Base-by-base conservation (phyloP, 2,888 invertebrate species). In the Azorinus chamasolen region DNA sequence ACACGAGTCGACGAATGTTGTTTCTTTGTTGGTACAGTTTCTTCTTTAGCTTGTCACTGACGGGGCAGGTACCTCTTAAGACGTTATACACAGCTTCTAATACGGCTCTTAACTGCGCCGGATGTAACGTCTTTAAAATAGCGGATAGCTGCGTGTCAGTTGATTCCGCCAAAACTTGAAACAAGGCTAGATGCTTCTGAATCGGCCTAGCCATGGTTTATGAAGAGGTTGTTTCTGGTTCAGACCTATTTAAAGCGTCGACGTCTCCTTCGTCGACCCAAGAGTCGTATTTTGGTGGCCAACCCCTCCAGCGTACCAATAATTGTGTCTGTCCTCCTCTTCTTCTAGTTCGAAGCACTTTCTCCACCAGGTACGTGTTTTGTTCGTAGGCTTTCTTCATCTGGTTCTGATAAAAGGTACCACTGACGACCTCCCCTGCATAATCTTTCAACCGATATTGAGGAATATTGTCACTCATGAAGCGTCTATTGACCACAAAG, bases 51-150 rank as follows among this genome's bases (percentile, higher is more conserved):
- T 37, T 54, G 16, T 62, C 46, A 5, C 43, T 57, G 27, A 79
- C 25, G n/a, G 54, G 37, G 41, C 63, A 72, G 22, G 61, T 75
- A 27, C 75, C 75, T 18, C 46, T 48, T 24, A 79, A 43, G 18
- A 76, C 75, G 68, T 79, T 79, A 64, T 71, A 79, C n/a, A 75
- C 58, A n/a, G 70, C 61, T 51, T 79, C 71, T 45, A 66, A 53
- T 14, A 75, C 20, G 48, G 54, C 58, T 32, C 27, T 20, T 62
- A 66, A 39, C 37, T 75, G 79, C n/a, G 18, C 51, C 6, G 37
- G 27, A 4, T 10, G 41, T 16, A 71, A 51, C 10, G 62, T 72
- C 27, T 66, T 62, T 14, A 77, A 16, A 20, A 77, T 18, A 2
- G 61, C 55, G 18, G 24, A 18, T 10, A 57, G 63, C 22, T 72